Base-by-base conservation (phyloP, 2,888 invertebrate genomes). In the Agrenia bidenticulata region DNA sequence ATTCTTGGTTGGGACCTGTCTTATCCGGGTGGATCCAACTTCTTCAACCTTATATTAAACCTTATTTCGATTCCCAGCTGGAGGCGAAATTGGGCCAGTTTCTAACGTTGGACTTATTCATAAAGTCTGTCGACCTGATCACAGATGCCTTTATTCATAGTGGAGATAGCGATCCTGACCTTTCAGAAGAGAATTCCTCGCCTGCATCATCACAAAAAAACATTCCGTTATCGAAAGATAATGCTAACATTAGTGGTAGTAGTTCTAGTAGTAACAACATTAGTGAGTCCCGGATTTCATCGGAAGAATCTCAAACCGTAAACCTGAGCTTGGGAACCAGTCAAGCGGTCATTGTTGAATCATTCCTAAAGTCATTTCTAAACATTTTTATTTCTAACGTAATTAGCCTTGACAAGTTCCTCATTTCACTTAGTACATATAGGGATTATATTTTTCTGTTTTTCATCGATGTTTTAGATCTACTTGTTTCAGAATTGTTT, bases 391-490 rank as follows among this genome's bases (percentile, higher is more conserved):
- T 60, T 21, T 17, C 57, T 4, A 64, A 65, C 17, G 27, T 72
- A 7, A 45, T 69, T 42, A 66, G 68, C 55, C 27, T 69, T 41
- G 67, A 72, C 23, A 63, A 59, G 50, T 67, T 69, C 54, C 58
- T 67, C 32, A 65, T 58, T 61, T 64, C 53, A 24, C 53, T 61
- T 17, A 42, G 41, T 42, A 54, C 32, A 21, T 69, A 67, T 59
- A 55, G 62, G 45, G 70, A 76, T 41, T 65, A 65, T 42, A 69
- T 76, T 64, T 63, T 72, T 59, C 42, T 73, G 32, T 76, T 76
- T 61, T 74, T 74, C 58, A 72, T 76, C 49, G 76, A 76, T 61
- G 63, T 72, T 1, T 53, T 76, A 17, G 73, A 76, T 61, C 63
- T 72, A 24, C 62, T 69, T 61, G 69, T 72, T n/a, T 15, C 45